Base-by-base conservation (phyloP, 2,888 invertebrate species). In the Caenorhabditis sp. region DNA sequence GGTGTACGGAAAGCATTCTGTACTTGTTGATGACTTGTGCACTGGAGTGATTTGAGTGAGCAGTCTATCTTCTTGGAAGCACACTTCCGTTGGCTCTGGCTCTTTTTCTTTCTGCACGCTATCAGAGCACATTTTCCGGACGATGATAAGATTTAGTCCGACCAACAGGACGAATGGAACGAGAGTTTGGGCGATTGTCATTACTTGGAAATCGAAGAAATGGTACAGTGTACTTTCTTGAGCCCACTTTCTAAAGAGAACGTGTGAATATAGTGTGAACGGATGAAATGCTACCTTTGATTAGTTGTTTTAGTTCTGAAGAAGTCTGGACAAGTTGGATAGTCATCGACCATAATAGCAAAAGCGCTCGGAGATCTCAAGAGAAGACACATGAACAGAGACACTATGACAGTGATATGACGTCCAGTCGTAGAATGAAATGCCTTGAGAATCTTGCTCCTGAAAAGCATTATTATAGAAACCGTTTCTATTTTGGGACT, bases 101-200 rank as follows among this genome's bases (percentile, higher is more conserved):
- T 68, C 74, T 8, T 60, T 62, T 24, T 80, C 72, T 32, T 79
- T 82, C 44, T 78, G 72, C 15, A 71, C 65, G 72, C 78, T 82
- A 35, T 82, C 82, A 60, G 78, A 78, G 60, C 64, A 74, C 82
- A 82, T 82, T 65, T 71, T 56, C 22, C 65, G 35, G 0, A 82
- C 82, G 47, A 85, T 84, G 55, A 87, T 84, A 60, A 89, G 82
- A 62, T 88, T 88, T n/a, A 88, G 67, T 8, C 80, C 82, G 35
- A 91, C 76, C 8, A 91, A 84, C 4, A 91, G 74, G 40, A 90
- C 35, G 70, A 91, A 91, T 28, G 91, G 91, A 50, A 91, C 72
- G 56, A 91, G 60, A 8, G 89, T 90, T 67, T 91, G 91, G 13
- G 89, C 87, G 62, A 90, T 84, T 1, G 87, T 86, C 81, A 90